Conservation (phyloP, 2,113 vertebrate species). For the Lipophrys pholis region DNA sequence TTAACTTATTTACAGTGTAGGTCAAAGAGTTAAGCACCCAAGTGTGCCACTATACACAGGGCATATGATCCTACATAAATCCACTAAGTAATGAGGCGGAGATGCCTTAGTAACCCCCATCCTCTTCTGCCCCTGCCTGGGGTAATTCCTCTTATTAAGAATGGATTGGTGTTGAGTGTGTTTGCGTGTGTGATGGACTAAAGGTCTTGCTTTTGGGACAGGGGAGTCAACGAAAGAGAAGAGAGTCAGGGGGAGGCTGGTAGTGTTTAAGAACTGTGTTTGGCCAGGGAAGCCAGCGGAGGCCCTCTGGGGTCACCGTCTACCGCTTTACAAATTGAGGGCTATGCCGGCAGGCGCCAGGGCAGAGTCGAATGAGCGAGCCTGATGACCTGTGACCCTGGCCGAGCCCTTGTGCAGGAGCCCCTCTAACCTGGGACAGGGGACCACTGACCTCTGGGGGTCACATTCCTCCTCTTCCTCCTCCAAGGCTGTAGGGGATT, state of each 20-base stretch:
- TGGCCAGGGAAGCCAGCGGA: conserved; percentile 85
- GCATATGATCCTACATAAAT: conserved; percentile 82
- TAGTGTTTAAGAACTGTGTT: conserved; percentile 86
- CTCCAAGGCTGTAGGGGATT: conserved; percentile 81
- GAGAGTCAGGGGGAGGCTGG: conserved; percentile 76
- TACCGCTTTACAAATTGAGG: conserved; percentile 87
- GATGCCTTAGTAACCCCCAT: conserved; percentile 64
- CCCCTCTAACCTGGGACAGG: conserved; percentile 78
- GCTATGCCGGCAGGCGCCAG: conserved; percentile 88
- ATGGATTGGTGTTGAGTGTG: conserved; percentile 66
- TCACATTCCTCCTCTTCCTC: conserved; percentile 83
- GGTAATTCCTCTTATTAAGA: conserved; percentile 81
- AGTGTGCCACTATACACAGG: conserved; percentile 66
- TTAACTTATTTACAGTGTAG: conserved; percentile 80
- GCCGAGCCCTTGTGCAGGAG: conserved; percentile 73
- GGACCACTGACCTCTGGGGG: conserved; percentile 81
- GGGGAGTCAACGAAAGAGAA: conserved; percentile 52
- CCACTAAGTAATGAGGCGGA: conserved; percentile 79
- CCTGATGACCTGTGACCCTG: conserved; percentile 85
- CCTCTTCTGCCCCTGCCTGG: conserved; percentile 56
- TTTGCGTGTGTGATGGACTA: conserved; percentile 55
- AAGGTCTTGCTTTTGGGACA: conserved; percentile 51
- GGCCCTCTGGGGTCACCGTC: conserved; percentile 82
- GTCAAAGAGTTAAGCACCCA: conserved; percentile 80
- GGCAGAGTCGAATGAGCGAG: conserved; percentile 81